These are phyloP conservation scores for Lasioglossum albipes DNA, from an alignment of 1,140 invertebrate species.

Conservation along the genomic window DNA sequence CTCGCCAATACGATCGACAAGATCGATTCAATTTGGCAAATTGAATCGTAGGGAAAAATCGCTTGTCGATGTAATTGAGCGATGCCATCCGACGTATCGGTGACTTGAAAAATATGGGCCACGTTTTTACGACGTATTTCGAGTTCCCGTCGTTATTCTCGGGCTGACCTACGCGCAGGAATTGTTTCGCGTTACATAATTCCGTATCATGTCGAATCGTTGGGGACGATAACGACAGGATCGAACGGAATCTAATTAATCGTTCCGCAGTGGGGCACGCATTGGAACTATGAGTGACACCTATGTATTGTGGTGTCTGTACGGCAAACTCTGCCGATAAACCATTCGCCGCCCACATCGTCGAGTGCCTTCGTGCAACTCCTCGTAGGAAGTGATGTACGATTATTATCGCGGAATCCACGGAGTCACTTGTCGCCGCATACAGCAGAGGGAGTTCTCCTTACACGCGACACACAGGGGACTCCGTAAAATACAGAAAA, in stretches of 20 bases:
- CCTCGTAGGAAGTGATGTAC: neutral
- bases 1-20: neutral
- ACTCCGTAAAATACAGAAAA: neutral
- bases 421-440: neutral
- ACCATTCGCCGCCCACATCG: neutral
- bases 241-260: constrained; percentile 6
- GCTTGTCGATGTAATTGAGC: neutral
- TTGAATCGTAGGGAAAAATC: neutral
- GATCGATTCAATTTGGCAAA: neutral
- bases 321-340: constrained; percentile 37
- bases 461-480: too few species aligned
- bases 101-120: neutral
- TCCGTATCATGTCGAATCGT: neutral
- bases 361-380: neutral
- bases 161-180: too few species aligned
- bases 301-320: constrained; percentile 4
- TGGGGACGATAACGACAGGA: neutral
- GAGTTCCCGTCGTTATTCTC: neutral
- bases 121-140: neutral
- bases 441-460: too few species aligned
- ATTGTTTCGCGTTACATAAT: too few species aligned
- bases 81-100: neutral
- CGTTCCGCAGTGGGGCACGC: neutral
- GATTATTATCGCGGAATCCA: neutral
- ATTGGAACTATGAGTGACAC: constrained; percentile 29